phyloP scores from a whole-genome alignment of 2,888 invertebrate genomes.

The Leptothorax acervorum region DNA sequence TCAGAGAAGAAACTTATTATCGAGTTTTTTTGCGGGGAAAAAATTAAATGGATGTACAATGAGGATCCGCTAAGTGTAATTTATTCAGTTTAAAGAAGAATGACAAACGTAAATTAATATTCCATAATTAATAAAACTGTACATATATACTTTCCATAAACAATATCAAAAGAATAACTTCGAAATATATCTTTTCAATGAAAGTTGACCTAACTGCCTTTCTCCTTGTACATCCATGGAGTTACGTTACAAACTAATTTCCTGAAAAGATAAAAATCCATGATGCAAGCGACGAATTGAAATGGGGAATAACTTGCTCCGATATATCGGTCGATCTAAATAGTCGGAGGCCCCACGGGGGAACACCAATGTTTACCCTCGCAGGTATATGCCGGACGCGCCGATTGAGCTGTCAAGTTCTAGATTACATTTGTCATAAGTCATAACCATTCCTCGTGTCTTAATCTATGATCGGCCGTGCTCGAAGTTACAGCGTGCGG shows the following conservation, averaged over 20 bases:
- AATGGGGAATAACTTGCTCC: conserved; percentile 59
- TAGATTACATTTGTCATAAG: conserved; percentile 81
- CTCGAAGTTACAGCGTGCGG: conserved; percentile 41
- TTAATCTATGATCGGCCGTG: conserved; percentile 70
- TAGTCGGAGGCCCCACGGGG: conserved; percentile 48
- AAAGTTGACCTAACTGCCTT: background rate
- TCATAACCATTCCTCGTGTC: conserved; percentile 69
- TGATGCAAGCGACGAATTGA: conserved; percentile 59
- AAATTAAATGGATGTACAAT: background rate
- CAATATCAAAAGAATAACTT: background rate
- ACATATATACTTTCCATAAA: background rate
- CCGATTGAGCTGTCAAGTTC: conserved; percentile 79
- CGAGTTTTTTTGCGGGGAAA: background rate
- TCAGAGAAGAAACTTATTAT: conserved; percentile 13
- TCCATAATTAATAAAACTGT: background rate
- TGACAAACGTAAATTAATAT: background rate
- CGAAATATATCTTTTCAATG: conserved; percentile 13
- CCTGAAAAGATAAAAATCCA: conserved; percentile 20
- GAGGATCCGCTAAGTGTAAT: background rate
- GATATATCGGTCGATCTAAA: conserved; percentile 63
- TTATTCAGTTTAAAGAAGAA: conserved; percentile 6
- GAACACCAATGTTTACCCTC: conserved; percentile 63
- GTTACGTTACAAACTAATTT: conserved; percentile 32
- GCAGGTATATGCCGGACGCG: conserved; percentile 47
- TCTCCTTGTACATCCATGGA: background rate